Evolutionary conservation across 2,888 invertebrate species (phyloP).

Genomic region (Meta bourneti): DNA sequence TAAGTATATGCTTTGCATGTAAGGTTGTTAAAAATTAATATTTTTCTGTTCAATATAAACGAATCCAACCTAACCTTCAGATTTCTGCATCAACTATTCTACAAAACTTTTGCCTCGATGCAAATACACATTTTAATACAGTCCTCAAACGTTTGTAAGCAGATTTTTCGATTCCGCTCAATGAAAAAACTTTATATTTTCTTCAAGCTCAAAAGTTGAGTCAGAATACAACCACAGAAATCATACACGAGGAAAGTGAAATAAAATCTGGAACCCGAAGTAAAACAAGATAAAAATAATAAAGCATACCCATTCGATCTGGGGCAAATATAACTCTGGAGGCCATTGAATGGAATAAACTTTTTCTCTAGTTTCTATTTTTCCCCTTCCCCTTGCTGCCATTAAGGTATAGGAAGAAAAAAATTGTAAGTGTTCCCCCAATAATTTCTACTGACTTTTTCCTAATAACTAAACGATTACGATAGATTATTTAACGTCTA

Average conservation of each 20-base stretch:
- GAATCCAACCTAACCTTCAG: too few relatives aligned
- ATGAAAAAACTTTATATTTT: too few relatives aligned
- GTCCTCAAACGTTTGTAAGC: too few relatives aligned
- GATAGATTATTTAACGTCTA: slow-evolving; percentile 2
- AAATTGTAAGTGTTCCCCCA: not conserved
- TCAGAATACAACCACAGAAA: too few relatives aligned
- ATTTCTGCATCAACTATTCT: too few relatives aligned
- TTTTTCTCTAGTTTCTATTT: not conserved
- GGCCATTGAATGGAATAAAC: not conserved
- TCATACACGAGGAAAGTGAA: not conserved
- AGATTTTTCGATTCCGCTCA: too few relatives aligned
- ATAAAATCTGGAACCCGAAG: not conserved
- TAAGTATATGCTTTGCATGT: too few relatives aligned
- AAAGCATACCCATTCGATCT: not conserved
- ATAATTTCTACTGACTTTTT: slow-evolving; percentile 1
- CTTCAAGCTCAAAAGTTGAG: too few relatives aligned
- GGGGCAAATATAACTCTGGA: not conserved
- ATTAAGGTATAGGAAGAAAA: slow-evolving; percentile 10
- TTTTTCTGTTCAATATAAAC: too few relatives aligned
- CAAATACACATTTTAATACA: too few relatives aligned
- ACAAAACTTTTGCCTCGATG: too few relatives aligned
- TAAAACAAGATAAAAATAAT: not conserved
- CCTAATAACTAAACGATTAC: slow-evolving; percentile 15
- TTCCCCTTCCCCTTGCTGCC: not conserved
- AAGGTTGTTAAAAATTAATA: too few relatives aligned